Evolutionary conservation across 2,888 invertebrate species (phyloP).

Genomic region (Alsophila aescularia): DNA sequence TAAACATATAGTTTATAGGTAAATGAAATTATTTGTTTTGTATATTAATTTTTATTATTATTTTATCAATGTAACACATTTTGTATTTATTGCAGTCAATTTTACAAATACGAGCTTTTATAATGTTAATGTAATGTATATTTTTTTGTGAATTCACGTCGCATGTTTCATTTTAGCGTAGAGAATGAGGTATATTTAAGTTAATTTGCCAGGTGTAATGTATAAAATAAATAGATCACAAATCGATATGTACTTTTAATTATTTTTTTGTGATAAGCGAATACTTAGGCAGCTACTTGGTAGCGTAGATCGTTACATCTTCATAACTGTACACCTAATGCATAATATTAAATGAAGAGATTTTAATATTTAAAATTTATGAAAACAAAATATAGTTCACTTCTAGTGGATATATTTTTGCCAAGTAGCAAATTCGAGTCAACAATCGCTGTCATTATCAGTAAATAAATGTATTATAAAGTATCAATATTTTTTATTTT

Average conservation of each 20-base stretch:
- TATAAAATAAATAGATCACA: conserved; percentile 72
- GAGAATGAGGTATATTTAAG: conserved; percentile 55
- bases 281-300: conserved; percentile 78
- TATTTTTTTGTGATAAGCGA: conserved; percentile 69
- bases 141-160: conserved; percentile 58
- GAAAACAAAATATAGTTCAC: conserved; percentile 77
- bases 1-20: conserved; percentile 78
- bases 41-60: conserved; percentile 55
- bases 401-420: conserved; percentile 83
- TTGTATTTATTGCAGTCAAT: conserved; percentile 80
- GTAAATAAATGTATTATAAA: conserved; percentile 84
- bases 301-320: conserved; percentile 75
- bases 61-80: conserved; percentile 60
- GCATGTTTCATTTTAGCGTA: conserved; percentile 66
- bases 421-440: conserved; percentile 83
- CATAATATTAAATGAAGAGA: conserved; percentile 73
- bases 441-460: conserved; percentile 84
- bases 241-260: conserved; percentile 70
- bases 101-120: conserved; percentile 73
- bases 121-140: conserved; percentile 61
- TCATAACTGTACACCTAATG: conserved; percentile 71
- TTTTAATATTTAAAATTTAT: conserved; percentile 79
- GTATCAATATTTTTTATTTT: conserved; percentile 57
- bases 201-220: conserved; percentile 72
- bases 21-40: conserved; percentile 77